Evolutionary conservation across 2,113 vertebrate species (phyloP), one percentile per base, ranked within the genome.

Genomic region (Thamnophis sirtalis): DNA sequence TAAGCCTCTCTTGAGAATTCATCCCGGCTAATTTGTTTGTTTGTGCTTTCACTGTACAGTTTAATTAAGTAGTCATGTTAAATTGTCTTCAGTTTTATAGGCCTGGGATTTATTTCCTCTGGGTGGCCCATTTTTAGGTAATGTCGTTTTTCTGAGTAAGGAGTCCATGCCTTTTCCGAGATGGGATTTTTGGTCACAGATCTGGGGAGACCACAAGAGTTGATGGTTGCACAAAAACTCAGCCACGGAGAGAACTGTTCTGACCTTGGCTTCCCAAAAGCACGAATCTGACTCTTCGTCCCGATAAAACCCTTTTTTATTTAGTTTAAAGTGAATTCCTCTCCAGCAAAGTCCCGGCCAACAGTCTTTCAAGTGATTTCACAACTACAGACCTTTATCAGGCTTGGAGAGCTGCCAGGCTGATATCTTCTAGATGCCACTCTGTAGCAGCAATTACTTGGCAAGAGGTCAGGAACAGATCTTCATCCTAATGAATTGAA

Each of bases 11-110:
- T 63, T 95, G 56, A 19, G 8, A 7, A 2, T 92, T 95, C 94
- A 58, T 95, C 38, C 26, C 89, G 85, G 92, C 55, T 91, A 89
- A 92, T 93, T 63, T 92, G 84, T 93, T 94, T 95, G 90, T 63
- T 92, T 56, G 48, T 91, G 48, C 53, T 91, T 91, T 68, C 92
- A 68, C 85, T 91, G 92, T 94, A 91, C 89, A 90, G 48, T 93
- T 9, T 88, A 89, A 68, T 89, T 95, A 88, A 3, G 0, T 88
- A n/a, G 28, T 93, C 91, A 93, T 56, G 58, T 94, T 95, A 91
- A 92, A 95, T 73, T 94, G 15, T 73, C 5, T 91, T 91, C 11
- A 93, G 10, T 90, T 96, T 93, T 94, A 91, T 90, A 91, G 95
- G 94, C 92, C 26, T 51, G 9, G n/a, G 80, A 90, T 15, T 95